Base-by-base conservation (phyloP, 2,888 invertebrate species). In the Tupiocoris notatus region DNA sequence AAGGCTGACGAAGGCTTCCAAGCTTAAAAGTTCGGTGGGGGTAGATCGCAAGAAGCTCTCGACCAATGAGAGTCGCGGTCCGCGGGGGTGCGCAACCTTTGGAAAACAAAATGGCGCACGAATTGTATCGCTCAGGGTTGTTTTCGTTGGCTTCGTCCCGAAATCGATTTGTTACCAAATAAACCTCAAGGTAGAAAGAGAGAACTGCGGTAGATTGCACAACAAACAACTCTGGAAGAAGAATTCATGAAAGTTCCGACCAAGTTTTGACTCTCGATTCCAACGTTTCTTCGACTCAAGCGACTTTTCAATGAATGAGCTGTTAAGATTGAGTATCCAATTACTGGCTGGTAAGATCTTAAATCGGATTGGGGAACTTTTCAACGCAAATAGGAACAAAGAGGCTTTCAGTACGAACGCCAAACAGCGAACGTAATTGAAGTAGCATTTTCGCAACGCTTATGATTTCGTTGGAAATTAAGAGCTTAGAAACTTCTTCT, bases 121-220 rank as follows among this genome's bases (percentile, higher is more conserved):
- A 18, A 39, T 21, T 73, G 54, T 54, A 56, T 20, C 9, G 54
- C 23, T 24, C 65, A 39, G 63, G 39, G 61, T 54, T 62, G 58
- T 75, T 74, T 74, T 73, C 67, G 74, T 68, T 23, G 71, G 65
- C 23, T 12, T 39, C 39, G 12, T 39, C 39, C 22, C 62, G 39
- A 22, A 65, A 75, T 75, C 75, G 65, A 75, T 75, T 65, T 66
- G 75, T 75, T 75, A 75, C 61, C 59, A 75, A 75, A 75, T 75
- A 75, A 75, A 25, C 75, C 66, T 25, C 58, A 17, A 75, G 59
- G 12, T 12, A 39, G 39, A 39, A 39, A 3, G 39, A 39, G 39
- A 39, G 39, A 39, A 39, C 54, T 74, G 73, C 73, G 73, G 73
- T 54, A 73, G 73, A 75, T 75, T 75, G 75, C 75, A 75, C 75